A percentile compares a stretch with the other conserved stretches of the same genome.
phyloP scores from a whole-genome alignment of 1,140 invertebrate species.

The Phortica variegata region DNA sequence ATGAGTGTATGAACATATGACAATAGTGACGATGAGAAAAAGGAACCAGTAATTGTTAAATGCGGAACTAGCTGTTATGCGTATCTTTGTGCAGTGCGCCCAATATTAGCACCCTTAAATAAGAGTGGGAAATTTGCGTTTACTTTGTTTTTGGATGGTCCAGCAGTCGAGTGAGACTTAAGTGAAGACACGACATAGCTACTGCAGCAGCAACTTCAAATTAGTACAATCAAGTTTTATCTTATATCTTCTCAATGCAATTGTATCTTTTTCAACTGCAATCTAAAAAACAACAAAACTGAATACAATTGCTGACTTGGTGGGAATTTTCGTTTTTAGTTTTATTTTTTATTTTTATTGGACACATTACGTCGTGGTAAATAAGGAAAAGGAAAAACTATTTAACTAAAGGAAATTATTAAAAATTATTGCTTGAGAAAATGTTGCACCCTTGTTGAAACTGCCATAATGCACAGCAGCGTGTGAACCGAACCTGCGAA shows the following conservation, averaged over 20 bases:
- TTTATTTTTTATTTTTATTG: background rate
- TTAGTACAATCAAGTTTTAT: conserved; percentile 56
- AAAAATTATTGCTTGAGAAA: conserved; percentile 40
- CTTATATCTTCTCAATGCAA: conserved; percentile 44
- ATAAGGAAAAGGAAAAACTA: conserved; percentile 46
- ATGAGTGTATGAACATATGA: no score
- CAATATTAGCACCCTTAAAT: conserved; percentile 26
- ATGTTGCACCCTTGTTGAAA: conserved; percentile 18
- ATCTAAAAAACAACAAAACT: no score
- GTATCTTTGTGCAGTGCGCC: conserved; percentile 12
- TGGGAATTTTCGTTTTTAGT: conserved; percentile 54
- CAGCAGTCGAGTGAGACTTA: no score
- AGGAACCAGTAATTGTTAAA: conserved; percentile 46
- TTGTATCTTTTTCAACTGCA: conserved; percentile 52
- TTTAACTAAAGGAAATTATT: conserved; percentile 55
- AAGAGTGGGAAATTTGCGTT: conserved; percentile 30
- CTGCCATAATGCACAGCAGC: conserved; percentile 15
- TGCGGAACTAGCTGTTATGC: conserved; percentile 39
- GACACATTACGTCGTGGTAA: conserved; percentile 5
- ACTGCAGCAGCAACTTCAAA: conserved; percentile 35
- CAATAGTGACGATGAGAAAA: no score
- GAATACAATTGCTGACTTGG: conserved; percentile 19
- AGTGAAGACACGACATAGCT: no score
- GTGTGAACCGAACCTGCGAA: conserved; percentile 50
- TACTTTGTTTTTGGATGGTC: no score